Base-by-base conservation (phyloP, 92 coral and sea anemone species). In the Anthopleura xanthogrammica region DNA sequence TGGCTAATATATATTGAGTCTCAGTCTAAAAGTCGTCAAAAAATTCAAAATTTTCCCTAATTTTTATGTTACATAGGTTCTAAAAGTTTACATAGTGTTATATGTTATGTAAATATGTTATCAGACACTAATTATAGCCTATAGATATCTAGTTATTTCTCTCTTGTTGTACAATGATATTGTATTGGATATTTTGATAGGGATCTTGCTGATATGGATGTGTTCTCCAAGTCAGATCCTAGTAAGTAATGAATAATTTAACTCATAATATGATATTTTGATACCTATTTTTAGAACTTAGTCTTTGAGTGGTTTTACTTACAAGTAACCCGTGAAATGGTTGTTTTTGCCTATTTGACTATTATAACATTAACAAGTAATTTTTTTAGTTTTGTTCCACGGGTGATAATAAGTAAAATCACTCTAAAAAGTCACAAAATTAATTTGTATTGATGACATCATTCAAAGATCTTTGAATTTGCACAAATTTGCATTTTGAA, bases 161-260 rank as follows among this genome's bases (percentile, higher is more conserved):
- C 3, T 48, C 17, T 12, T 71, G 36, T 12, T 71, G 36, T 29
- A 29, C 36, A 29, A 14, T 55, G 16, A 16, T 16, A n/a, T 52
- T 46, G 50, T 19, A 46, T 68, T 81, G 16, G 12, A 48, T 2
- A 39, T 79, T 79, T 17, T 76, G 36, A 62, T 62, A 95, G 98
- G 83, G 90, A 94, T 55, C 84, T 95, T 2, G 97, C 95, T 41
- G 98, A 95, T 57, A 92, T 92, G 95, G 98, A 95, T 85, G 96
- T 95, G 0, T 94, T 95, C 79, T 94, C 98, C 17, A 95, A 95
- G 81, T 95, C 98, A 9, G 98, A 95, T 52, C 98, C 98, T 85
- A 88, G 98, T 95, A 90, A 81, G 98, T 83, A 76, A 66, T 29
- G 7, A 80, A 13, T 23, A 20, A 62, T 62, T 62, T 8, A 20